These are phyloP conservation scores for Criorhina ranunculi DNA, from an alignment of 2,888 invertebrate species.

Conservation along the genomic window DNA sequence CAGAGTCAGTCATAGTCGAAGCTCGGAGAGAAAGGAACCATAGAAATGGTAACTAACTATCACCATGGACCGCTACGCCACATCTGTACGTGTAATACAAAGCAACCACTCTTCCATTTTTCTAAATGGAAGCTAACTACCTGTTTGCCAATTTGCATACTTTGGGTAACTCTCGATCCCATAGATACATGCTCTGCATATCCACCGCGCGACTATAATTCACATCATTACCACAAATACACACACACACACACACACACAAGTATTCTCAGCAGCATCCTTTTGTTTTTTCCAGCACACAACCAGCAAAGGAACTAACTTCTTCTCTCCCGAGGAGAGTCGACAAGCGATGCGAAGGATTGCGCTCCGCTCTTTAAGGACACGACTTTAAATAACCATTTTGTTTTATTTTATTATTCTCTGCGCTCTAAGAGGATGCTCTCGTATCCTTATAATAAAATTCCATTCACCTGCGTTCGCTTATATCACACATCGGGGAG, in stretches of 20 bases:
- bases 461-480: slow-evolving; percentile 38
- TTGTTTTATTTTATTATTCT: slow-evolving; percentile 49
- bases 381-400: slow-evolving; percentile 52
- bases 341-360: slow-evolving; percentile 3
- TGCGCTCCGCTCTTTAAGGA: slow-evolving; percentile 4
- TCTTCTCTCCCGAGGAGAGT: background rate
- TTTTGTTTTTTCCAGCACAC: background rate
- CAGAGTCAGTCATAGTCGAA: background rate
- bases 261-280: background rate
- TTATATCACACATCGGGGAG: slow-evolving; percentile 39
- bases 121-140: slow-evolving; percentile 4
- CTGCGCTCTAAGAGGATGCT: slow-evolving; percentile 11
- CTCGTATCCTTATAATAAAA: slow-evolving; percentile 36
- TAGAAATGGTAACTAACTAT: background rate
- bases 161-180: background rate
- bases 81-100: background rate
- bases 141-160: slow-evolving; percentile 14
- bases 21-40: background rate
- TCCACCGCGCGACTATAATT: slow-evolving; percentile 14
- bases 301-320: slow-evolving; percentile 7
- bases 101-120: background rate
- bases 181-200: background rate
- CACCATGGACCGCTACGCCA: background rate
- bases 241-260: too few relatives aligned
- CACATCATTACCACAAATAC: slow-evolving; percentile 35